Conservation (phyloP, 2,113 vertebrate genomes). For the Gavialis gangeticus region DNA sequence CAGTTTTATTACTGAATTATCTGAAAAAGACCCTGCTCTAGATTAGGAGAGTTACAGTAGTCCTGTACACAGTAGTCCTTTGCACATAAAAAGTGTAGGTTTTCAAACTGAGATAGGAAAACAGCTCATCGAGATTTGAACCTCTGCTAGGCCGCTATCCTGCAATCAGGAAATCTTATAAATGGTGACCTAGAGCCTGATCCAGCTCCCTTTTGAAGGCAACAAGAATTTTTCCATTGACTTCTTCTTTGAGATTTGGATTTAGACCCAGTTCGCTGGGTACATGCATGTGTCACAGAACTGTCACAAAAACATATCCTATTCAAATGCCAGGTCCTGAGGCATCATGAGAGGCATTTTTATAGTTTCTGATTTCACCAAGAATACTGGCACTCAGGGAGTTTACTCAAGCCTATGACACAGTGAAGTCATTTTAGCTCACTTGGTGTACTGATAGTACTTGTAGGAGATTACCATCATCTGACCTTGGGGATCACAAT, state of each 20-base stretch:
- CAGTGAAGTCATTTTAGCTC: too few species aligned
- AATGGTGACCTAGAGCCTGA: neutral
- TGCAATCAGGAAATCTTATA: neutral
- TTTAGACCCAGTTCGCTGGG: neutral
- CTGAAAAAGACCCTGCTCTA: neutral
- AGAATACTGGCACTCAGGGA: neutral
- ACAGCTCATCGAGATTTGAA: neutral
- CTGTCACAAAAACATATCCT: neutral
- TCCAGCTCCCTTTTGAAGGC: neutral
- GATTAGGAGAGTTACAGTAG: neutral
- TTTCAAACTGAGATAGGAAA: neutral
- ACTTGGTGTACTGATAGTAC: too few species aligned
- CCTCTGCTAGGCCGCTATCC: neutral
- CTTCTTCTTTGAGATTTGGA: neutral
- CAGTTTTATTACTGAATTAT: neutral
- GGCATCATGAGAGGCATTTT: neutral
- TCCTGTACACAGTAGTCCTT: too few species aligned
- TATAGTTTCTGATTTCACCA: neutral
- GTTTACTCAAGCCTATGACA: neutral
- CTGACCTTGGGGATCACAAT: too few species aligned
- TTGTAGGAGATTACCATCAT: too few species aligned
- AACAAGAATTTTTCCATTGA: neutral
- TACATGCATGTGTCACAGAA: neutral
- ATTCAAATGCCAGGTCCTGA: neutral
- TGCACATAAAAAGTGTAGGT: neutral